These are phyloP conservation scores for Andrena marginata DNA, from an alignment of 2,888 invertebrate genomes.

Conservation along the genomic window DNA sequence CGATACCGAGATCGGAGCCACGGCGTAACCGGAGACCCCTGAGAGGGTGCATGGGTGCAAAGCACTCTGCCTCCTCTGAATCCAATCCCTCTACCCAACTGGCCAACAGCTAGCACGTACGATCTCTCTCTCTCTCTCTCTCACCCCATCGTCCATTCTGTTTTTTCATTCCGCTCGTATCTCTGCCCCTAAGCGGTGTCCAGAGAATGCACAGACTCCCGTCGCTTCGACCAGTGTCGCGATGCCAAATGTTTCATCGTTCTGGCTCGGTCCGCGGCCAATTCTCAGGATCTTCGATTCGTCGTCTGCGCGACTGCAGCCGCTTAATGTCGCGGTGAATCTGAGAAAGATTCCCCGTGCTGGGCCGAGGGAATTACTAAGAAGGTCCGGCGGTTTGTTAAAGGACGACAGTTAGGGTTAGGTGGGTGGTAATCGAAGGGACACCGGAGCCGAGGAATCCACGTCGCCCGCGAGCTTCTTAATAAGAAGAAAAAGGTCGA, in stretches of 20 bases:
- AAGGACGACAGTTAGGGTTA: background rate
- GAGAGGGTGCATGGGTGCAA: background rate
- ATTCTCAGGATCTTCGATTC: background rate
- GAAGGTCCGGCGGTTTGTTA: conserved; percentile 21
- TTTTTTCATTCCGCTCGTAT: background rate
- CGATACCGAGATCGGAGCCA: background rate
- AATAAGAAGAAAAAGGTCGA: conserved; percentile 64
- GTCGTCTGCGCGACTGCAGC: background rate
- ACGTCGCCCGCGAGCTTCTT: conserved; percentile 25
- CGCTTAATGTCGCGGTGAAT: conserved; percentile 3
- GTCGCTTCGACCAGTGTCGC: background rate
- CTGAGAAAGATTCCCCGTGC: conserved; percentile 12
- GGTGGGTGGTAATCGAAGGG: background rate
- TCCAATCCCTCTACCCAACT: conserved; percentile 1
- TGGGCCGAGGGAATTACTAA: background rate
- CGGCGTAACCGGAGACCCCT: conserved; percentile 19
- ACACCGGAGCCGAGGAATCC: conserved; percentile 6
- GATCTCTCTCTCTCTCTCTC: conserved; percentile 1
- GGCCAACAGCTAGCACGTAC: conserved; percentile 19
- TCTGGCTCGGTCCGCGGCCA: background rate
- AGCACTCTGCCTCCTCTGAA: background rate
- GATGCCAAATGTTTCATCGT: background rate
- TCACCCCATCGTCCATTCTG: background rate
- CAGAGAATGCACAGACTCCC: background rate
- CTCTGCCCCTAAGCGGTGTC: background rate